Conservation (phyloP, 2,113 vertebrate genomes). For the Anser brachyrhynchus region DNA sequence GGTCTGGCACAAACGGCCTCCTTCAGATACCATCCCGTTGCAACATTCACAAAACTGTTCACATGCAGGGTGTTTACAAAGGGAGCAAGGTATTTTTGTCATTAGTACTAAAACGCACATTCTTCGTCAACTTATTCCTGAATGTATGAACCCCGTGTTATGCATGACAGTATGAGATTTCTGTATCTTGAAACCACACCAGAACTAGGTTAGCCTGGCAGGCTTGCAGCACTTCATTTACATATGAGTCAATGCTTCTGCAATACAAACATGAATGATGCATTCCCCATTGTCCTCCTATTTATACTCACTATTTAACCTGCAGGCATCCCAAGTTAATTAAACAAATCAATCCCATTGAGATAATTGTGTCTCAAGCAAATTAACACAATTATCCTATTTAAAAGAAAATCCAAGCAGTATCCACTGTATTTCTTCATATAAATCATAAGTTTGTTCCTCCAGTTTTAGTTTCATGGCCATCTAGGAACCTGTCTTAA, state of each 20-base stretch:
- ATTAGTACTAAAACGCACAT: not conserved
- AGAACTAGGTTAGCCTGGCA: conserved; percentile 65
- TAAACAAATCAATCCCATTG: conserved; percentile 71
- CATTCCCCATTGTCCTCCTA: conserved; percentile 68
- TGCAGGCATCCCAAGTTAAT: conserved; percentile 67
- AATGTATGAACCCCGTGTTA: not conserved
- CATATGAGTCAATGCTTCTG: conserved; percentile 70
- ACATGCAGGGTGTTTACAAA: rapidly evolving
- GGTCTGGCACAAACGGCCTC: not conserved
- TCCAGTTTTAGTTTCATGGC: not conserved
- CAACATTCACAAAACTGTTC: rapidly evolving
- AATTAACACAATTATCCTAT: conserved; percentile 70
- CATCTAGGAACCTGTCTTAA: conserved; percentile 36
- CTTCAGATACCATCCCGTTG: not conserved
- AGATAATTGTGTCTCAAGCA: conserved; percentile 70
- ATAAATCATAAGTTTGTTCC: not conserved
- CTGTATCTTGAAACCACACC: conserved; percentile 47
- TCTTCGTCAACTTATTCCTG: not conserved
- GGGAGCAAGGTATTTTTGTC: not conserved
- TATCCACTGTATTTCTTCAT: not conserved
- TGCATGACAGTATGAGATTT: not conserved
- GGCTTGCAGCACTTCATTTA: conserved; percentile 60
- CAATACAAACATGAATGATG: conserved; percentile 64
- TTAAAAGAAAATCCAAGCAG: conserved; percentile 34
- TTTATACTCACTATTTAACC: conserved; percentile 70